Percentiles rank a stretch among this genome's conserved stretches.
Conservation (phyloP, 2,888 invertebrate genomes). For the Yponomeuta cagnagella region DNA sequence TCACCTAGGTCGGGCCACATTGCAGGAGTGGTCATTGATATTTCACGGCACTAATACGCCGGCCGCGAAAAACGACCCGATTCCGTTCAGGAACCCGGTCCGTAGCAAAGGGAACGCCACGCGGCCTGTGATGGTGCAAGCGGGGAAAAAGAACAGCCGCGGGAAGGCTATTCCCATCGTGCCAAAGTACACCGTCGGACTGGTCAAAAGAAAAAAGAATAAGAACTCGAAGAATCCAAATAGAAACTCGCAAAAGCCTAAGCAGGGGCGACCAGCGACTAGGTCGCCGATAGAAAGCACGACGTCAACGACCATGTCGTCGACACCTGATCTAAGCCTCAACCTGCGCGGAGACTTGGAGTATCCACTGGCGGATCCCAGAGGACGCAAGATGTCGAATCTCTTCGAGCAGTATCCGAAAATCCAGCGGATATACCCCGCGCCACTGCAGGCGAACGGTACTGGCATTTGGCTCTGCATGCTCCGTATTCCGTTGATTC, state of each 20-base stretch:
- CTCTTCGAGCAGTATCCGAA: constrained; percentile 84
- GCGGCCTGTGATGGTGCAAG: constrained; percentile 59
- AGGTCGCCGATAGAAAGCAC: constrained; percentile 73
- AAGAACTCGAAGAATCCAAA: constrained; percentile 74
- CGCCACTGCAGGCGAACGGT: constrained; percentile 71
- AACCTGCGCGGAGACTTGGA: constrained; percentile 58
- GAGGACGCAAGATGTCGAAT: constrained; percentile 79
- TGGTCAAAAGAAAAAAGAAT: constrained; percentile 71
- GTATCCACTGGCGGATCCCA: constrained; percentile 58
- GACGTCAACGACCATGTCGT: constrained; percentile 43
- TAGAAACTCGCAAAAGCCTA: constrained; percentile 66
- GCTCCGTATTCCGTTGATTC: constrained; percentile 41
- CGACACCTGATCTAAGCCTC: constrained; percentile 55
- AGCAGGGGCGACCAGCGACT: constrained; percentile 71
- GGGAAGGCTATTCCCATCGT: constrained; percentile 55
- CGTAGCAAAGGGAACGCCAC: constrained; percentile 61
- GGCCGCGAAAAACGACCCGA: constrained; percentile 78
- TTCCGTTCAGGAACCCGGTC: constrained; percentile 67
- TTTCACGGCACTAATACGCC: constrained; percentile 89
- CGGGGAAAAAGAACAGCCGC: constrained; percentile 57
- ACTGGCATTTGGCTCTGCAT: constrained; percentile 34
- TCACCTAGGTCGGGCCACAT: constrained; percentile 86
- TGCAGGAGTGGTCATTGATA: constrained; percentile 95
- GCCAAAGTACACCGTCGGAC: constrained; percentile 62
- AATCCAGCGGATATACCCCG: constrained; percentile 86